Base-by-base conservation (phyloP, 2,797 vertebrate genomes). In the Eulemur mongoz region DNA sequence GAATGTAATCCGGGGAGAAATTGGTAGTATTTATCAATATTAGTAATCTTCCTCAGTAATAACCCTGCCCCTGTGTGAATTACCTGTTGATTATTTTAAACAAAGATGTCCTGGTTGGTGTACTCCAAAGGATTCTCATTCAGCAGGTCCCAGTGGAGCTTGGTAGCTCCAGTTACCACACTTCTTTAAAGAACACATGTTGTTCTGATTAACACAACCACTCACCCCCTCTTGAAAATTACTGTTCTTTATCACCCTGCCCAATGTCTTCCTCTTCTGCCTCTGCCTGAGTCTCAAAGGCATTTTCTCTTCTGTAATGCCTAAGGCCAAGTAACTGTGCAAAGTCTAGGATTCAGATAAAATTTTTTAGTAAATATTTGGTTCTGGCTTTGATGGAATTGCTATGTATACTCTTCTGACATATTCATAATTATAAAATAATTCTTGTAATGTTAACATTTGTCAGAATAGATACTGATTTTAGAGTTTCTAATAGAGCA, bases 71-170 rank as follows among this genome's bases (percentile, higher is more conserved):
- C 1, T 32, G 50, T 84, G 76, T 95, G 50, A 93, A 85, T 86
- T 91, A 61, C 10, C 30, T 93, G 7, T 88, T 87, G 40, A 30
- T 87, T 40, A 89, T 94, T 48, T 67, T 79, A 48, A 96, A 89
- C 2, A 45, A 63, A 90, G 54, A 40, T 93, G 20, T 20, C 57
- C 32, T 32, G 27, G 22, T 91, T 93, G 35, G 57, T 94, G 40
- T 67, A 69, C 32, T 96, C 14, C 7, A 70, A 18, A 61, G 59
- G 25, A 85, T 81, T 86, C 22, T 17, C 13, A 27, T 79, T 86
- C 57, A 79, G 18, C 5, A 40, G 20, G 45, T 57, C 20, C 95
- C 15, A 40, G 15, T 67, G 63, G 59, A 25, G 13, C 43, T 97
- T 93, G 32, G 45, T 89, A 92, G 48, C 13, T 45, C n/a, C 54